Conservation (phyloP, 1,140 invertebrate genomes). For the Tetranychus urticae region DNA sequence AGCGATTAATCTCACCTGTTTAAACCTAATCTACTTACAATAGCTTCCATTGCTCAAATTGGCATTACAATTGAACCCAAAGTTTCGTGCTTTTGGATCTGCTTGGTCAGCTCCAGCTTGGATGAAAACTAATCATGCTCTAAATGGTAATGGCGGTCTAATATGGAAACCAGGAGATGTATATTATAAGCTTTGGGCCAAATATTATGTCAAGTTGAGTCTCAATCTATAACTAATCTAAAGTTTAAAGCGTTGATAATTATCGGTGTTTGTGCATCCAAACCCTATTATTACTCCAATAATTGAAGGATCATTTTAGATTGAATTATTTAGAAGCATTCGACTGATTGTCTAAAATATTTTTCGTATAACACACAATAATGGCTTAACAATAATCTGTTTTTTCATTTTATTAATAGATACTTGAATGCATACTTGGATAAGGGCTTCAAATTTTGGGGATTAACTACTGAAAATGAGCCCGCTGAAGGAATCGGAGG, state of each 20-base stretch:
- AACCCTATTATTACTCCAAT: no score
- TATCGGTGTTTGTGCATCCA: no score
- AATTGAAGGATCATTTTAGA: no score
- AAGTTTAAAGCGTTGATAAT: neutral
- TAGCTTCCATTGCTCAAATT: conserved; percentile 38
- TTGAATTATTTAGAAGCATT: no score
- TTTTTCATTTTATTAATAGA: conserved; percentile 15
- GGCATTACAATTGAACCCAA: conserved; percentile 23
- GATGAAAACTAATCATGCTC: conserved; percentile 60
- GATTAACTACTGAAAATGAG: conserved; percentile 34
- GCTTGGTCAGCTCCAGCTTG: conserved; percentile 65
- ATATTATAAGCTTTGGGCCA: conserved; percentile 31
- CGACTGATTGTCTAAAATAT: neutral
- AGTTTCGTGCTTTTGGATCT: conserved; percentile 34
- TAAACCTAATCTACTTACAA: conserved; percentile 27
- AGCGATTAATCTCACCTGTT: no score
- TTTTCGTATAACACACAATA: no score
- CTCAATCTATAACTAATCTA: no score
- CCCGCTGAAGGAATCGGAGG: conserved; percentile 15
- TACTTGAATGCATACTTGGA: conserved; percentile 33
- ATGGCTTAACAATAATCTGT: no score
- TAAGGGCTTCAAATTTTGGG: conserved; percentile 31
- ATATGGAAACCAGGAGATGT: neutral
- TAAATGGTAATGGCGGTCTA: neutral
- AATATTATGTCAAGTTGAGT: conserved; percentile 33